phyloP scores from a whole-genome alignment of 1,140 invertebrate species.

The Drosophila suzukii region DNA sequence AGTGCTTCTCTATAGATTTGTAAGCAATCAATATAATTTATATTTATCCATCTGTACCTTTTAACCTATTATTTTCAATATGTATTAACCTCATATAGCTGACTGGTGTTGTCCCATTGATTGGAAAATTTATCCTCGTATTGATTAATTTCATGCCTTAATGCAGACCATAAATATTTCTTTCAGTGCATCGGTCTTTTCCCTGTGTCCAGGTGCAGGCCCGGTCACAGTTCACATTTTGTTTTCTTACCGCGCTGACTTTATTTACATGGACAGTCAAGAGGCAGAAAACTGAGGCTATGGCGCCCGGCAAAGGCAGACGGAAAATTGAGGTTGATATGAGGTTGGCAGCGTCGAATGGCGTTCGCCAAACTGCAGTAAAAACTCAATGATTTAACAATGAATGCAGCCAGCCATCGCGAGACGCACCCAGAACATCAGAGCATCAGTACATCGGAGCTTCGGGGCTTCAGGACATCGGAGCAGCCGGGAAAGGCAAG shows the following conservation, averaged over 20 bases:
- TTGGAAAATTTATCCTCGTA: background rate
- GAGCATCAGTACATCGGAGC: conserved; percentile 18
- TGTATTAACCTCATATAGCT: too few species aligned
- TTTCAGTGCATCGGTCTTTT: conserved; percentile 4
- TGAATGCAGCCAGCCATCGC: conserved; percentile 67
- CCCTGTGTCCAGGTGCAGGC: conserved; percentile 13
- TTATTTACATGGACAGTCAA: conserved; percentile 70
- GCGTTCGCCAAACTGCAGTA: conserved; percentile 76
- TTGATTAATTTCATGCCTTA: background rate
- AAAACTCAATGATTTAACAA: conserved; percentile 83
- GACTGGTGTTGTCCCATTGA: background rate
- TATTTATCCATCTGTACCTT: too few species aligned
- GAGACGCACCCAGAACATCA: conserved; percentile 36
- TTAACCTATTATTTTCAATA: background rate
- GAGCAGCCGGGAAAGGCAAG: conserved; percentile 19
- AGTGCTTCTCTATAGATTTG: too few species aligned
- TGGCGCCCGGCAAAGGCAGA: conserved; percentile 18
- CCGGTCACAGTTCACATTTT: conserved; percentile 64
- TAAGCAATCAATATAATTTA: too few species aligned
- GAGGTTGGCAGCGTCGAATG: conserved; percentile 49
- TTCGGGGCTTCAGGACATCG: conserved; percentile 29
- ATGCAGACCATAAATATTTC: background rate
- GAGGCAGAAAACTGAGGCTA: conserved; percentile 32
- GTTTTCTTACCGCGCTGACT: conserved; percentile 75
- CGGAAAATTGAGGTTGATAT: conserved; percentile 75